These are phyloP conservation scores for Agriopis leucophaearia DNA, from an alignment of 2,888 invertebrate genomes.

Conservation along the genomic window DNA sequence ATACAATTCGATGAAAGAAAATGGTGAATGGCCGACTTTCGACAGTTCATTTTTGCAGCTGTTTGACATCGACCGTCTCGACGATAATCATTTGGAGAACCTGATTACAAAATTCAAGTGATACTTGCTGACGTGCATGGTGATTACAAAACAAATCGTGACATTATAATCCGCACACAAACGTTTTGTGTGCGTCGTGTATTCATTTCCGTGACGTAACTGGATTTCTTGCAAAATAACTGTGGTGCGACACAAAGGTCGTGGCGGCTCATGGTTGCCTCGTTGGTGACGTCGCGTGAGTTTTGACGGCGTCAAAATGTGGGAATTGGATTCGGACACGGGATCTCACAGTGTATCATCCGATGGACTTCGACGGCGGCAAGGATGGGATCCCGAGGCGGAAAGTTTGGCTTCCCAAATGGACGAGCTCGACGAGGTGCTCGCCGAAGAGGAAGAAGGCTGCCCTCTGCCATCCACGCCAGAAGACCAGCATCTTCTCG, in stretches of 20 bases:
- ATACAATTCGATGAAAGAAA: constrained; percentile 21
- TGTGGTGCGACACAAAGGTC: constrained; percentile 70
- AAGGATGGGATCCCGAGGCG: constrained; percentile 83
- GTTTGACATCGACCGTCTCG: constrained; percentile 39
- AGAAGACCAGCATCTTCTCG: constrained; percentile 93
- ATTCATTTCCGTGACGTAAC: constrained; percentile 77
- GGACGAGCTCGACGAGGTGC: constrained; percentile 85
- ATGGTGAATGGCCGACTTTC: constrained; percentile 22
- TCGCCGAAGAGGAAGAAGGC: constrained; percentile 93
- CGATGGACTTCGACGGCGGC: constrained; percentile 81
- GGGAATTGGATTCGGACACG: constrained; percentile 80
- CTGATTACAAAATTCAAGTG: constrained; percentile 43
- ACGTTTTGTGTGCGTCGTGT: constrained; percentile 36
- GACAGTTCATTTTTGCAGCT: constrained; percentile 52
- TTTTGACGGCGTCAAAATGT: constrained; percentile 71
- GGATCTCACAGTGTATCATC: constrained; percentile 79
- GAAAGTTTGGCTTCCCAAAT: constrained; percentile 81
- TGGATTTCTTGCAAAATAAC: constrained; percentile 68
- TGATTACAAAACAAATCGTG: not conserved
- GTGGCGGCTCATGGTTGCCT: constrained; percentile 67
- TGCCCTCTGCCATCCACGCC: constrained; percentile 95
- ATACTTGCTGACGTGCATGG: constrained; percentile 19
- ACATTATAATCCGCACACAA: constrained; percentile 6
- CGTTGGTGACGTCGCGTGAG: constrained; percentile 60
- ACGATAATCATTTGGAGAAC: constrained; percentile 28